Conservation (phyloP, 2,888 invertebrate species). For the Acheta domesticus region DNA sequence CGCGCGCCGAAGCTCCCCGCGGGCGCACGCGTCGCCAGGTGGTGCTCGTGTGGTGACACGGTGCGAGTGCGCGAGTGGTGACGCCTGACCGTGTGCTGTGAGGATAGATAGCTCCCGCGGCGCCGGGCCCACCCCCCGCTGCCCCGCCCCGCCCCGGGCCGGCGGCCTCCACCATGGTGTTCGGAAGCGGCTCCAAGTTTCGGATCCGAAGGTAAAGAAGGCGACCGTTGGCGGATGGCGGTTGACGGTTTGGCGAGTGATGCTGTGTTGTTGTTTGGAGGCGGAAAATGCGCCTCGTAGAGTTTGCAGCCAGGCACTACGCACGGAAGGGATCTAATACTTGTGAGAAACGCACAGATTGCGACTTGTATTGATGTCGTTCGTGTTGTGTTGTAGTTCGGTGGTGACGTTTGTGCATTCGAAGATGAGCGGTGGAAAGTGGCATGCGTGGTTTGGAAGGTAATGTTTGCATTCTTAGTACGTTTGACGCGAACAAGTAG, state of each 20-base stretch:
- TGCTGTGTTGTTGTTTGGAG: no score
- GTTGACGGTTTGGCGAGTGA: no score
- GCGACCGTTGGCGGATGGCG: not conserved
- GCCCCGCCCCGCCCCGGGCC: not conserved
- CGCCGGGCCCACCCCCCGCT: not conserved
- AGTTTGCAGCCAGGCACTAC: no score
- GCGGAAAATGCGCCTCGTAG: no score
- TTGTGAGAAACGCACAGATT: no score
- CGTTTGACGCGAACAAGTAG: no score
- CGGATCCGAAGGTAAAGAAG: conserved; percentile 42
- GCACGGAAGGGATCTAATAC: no score
- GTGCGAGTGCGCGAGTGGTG: not conserved
- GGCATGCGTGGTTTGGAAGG: not conserved
- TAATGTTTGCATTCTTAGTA: not conserved
- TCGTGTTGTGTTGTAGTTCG: not conserved
- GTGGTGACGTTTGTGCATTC: not conserved
- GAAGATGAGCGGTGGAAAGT: not conserved
- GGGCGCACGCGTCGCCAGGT: not conserved
- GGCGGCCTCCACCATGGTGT: conserved; percentile 43
- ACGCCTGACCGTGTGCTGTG: not conserved
- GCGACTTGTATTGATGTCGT: not conserved
- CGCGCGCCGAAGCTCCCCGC: not conserved
- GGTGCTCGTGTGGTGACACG: not conserved
- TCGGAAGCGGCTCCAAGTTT: conserved; percentile 44
- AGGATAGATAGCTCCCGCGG: not conserved